phyloP scores from a whole-genome alignment of 2,113 vertebrate genomes.

The Rhinoptilus africanus region DNA sequence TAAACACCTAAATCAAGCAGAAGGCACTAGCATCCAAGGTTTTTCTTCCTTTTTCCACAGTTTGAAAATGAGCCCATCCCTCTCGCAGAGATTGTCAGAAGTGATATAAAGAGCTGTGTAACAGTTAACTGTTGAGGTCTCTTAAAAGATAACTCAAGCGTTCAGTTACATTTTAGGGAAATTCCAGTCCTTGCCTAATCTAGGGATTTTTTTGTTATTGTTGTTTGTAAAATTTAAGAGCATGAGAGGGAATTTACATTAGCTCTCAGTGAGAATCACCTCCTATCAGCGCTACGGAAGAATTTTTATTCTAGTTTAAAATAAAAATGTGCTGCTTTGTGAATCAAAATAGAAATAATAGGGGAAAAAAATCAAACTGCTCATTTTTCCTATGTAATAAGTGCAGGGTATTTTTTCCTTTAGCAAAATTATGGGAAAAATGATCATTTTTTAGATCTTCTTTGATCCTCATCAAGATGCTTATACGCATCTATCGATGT shows the following conservation, averaged over 20 bases:
- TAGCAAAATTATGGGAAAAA: neutral
- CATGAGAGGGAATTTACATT: neutral
- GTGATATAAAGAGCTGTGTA: neutral
- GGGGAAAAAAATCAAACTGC: neutral
- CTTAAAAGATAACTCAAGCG: neutral
- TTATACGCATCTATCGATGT: neutral
- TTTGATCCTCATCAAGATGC: neutral
- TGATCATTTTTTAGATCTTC: neutral
- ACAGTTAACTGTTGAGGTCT: neutral
- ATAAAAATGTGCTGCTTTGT: neutral
- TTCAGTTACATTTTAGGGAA: neutral
- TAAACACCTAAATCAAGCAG: neutral
- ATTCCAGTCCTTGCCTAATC: neutral
- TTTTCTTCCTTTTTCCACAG: neutral
- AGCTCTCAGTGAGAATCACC: accelerated
- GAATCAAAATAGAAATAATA: neutral
- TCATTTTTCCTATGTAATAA: neutral
- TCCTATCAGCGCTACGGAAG: neutral
- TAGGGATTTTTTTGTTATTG: neutral
- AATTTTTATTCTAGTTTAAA: neutral
- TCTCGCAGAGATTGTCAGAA: neutral
- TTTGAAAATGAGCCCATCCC: neutral
- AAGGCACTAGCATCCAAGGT: neutral
- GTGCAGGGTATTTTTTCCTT: neutral
- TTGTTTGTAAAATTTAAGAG: neutral